Evolutionary conservation across 1,140 invertebrate genomes (phyloP), one percentile per base, ranked within the genome.

Genomic region (Mercenaria mercenaria): DNA sequence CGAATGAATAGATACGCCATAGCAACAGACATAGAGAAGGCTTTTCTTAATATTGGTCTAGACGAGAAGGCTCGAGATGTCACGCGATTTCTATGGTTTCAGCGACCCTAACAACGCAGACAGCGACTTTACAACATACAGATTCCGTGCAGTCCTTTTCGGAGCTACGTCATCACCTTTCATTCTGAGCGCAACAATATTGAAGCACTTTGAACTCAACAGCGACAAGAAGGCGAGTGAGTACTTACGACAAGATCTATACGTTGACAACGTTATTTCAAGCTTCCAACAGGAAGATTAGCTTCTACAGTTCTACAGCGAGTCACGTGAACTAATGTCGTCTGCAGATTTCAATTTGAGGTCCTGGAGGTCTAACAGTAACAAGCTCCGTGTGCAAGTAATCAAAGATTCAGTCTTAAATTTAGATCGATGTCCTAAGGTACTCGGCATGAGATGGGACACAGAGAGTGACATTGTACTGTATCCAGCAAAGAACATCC

Each of bases 31-130:
- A 82, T 82, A 20, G 80, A 82, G 56, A 64, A 82, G 34, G 80
- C 80, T 32, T 82, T 82, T 64, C 56, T 61, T 13, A 47, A 82
- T 23, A 43, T 82, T 61, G 29, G 52, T 34, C 59, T 82, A 34
- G 41, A 82, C n/a, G 32, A 59, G 8, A 34, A 50, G 11, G 80
- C 61, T 52, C n/a, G 80, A 64, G 50, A 82, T 34, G 52, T 64
- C 8, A 82, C 80, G 56, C 29, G 80, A 59, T 82, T 82, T 61
- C 56, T 82, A 26, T 82, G 80, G 80, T 64, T n/a, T 82, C 1
- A 64, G 52, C 39, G 80, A 82, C 56, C 80, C 76, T 20, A 52
- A 32, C 50, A 50, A 80, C 47, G 41, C 76, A 11, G 23, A 52
- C 76, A 50, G 41, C 47, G 23, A 8, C 15, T 50, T 80, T 23